phyloP scores from a whole-genome alignment of 2,888 invertebrate species.

The Reticulitermes lucifugus region DNA sequence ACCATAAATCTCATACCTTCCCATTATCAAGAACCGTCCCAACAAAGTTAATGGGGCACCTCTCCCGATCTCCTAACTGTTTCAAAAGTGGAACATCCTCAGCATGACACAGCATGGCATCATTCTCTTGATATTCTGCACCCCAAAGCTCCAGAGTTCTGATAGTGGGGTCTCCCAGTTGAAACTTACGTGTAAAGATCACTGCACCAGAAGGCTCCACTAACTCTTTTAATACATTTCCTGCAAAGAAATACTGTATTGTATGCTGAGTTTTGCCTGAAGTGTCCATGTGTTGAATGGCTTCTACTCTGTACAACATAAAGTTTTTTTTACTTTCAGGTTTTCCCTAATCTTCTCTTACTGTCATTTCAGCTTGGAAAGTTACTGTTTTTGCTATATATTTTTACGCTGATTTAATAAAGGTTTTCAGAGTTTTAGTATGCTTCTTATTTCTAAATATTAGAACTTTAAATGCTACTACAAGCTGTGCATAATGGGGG shows the following conservation, averaged over 20 bases:
- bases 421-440: too few species aligned
- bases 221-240: conserved; percentile 96
- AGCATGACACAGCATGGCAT: conserved; percentile 85
- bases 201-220: conserved; percentile 95
- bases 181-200: conserved; percentile 87
- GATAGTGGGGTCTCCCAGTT: conserved; percentile 94
- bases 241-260: conserved; percentile 60
- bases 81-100: conserved; percentile 73
- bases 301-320: too few species aligned
- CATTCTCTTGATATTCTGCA: conserved; percentile 97
- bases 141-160: conserved; percentile 96
- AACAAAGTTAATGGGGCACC: conserved; percentile 93
- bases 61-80: conserved; percentile 85
- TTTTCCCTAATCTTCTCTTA: too few species aligned
- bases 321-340: too few species aligned
- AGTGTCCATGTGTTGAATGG: too few species aligned
- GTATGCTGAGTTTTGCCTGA: too few species aligned
- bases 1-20: conserved; percentile 64
- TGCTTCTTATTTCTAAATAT: too few species aligned
- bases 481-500: too few species aligned
- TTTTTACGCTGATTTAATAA: too few species aligned
- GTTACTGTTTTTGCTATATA: too few species aligned
- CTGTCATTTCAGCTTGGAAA: too few species aligned
- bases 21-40: conserved; percentile 92
- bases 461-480: too few species aligned